Base-by-base conservation (phyloP, 1,140 invertebrate species). In the Papilio glaucus region DNA sequence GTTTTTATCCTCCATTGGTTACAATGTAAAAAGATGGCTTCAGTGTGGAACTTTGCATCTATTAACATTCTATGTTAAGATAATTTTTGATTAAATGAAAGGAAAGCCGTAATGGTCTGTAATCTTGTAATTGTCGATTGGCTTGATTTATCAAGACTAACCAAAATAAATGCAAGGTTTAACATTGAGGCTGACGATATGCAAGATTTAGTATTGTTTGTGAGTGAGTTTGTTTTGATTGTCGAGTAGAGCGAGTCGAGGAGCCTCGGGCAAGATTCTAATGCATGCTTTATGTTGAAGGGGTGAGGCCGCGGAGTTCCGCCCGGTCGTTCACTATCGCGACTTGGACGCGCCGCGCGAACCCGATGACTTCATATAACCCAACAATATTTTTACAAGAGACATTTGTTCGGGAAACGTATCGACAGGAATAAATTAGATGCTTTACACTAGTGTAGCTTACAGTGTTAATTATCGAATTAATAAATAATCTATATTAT, bases 261-360 rank as follows among this genome's bases (percentile, higher is more conserved):
- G 15, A 63, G 6, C 61, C 3, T 15, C 4, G 9, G 37, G 29
- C n/a, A 37, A 39, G 29, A 41, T 69, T 37, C 71, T 83, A 82
- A 83, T 65, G 61, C 57, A 76, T 78, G 79, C 76, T 69, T 88
- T 89, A 73, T 93, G 88, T 95, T 95, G 83, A 95, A 96, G 95
- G 88, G 94, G 95, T 90, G 95, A 95, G 85, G 95, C 95, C 82
- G 95, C 94, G 81, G 97, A 97, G 86, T 97, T 96, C 92, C 95
- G 97, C 89, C 96, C 97, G 79, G 95, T 98, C 80, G 97, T 98
- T 85, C 97, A 97, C 93, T 98, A 98, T 94, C 95, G 97, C 87
- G 97, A 98, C 94, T 95, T 98, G 93, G 97, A 98, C 93, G 97
- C 97, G 68, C 97, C 97, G 68, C 95, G 96, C 92, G 97, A 98